Evolutionary conservation across 2,888 invertebrate genomes (phyloP), one percentile per base, ranked within the genome.

Genomic region (Crossocerus cetratus): DNA sequence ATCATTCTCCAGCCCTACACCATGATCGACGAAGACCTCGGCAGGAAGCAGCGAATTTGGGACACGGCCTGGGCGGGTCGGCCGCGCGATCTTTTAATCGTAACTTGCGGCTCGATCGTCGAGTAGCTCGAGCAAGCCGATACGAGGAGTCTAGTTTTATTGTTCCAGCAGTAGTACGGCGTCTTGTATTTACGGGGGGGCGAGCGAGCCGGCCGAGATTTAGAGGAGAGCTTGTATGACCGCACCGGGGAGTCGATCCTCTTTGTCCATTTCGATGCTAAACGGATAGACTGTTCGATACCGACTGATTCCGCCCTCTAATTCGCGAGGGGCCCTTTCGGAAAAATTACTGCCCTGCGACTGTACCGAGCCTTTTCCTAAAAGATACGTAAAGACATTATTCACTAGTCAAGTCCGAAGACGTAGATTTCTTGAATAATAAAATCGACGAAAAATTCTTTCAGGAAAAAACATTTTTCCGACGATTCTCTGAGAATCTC

Each of bases 61-160:
- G 78, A 86, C 86, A 86, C 69, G 86, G 81, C 81, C 80, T 86
- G 86, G 86, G 86, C 86, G 86, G 84, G 71, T 80, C 87, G 80
- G 74, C 82, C 76, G 80, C 76, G 76, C 86, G 84, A 86, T 84
- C 86, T 83, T 86, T 85, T 86, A 85, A 85, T 86, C 86, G 86
- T 86, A 86, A 86, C 85, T 85, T 80, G 82, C 82, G 81, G 71
- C 63, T 69, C 64, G 69, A 80, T 78, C 79, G 78, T 78, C 73
- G 71, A 32, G 32, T 32, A 11, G 32, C 8, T 45, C 78, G 71
- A 71, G 67, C 69, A 69, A 61, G 69, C 78, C 80, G 80, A 80
- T 79, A 81, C 78, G 74, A 82, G 81, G 82, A 84, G 84, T 86
- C 86, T 86, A 86, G 86, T 88, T 86, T 87, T 88, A 88, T 88